A percentile compares a stretch with the other conserved stretches of the same genome.
phyloP scores from a whole-genome alignment of 2,113 vertebrate species.

The Callipepla californica region DNA sequence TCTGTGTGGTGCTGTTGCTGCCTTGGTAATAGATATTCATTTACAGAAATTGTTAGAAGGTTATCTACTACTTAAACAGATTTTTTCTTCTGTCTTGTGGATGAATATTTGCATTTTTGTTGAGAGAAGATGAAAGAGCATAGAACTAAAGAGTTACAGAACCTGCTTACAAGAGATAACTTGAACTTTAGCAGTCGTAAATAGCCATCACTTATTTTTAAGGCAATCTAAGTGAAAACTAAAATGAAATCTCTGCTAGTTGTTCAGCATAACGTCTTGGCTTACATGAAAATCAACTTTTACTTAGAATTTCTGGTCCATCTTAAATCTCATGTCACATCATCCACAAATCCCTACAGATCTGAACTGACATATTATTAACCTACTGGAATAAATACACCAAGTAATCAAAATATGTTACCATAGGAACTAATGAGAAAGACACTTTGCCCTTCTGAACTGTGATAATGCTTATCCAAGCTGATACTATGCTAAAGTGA shows the following conservation, averaged over 20 bases:
- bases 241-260: background rate
- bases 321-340: background rate
- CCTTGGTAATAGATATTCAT: background rate
- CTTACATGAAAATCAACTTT: background rate
- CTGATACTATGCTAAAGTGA: background rate
- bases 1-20: background rate
- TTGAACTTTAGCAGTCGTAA: background rate
- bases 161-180: background rate
- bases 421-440: background rate
- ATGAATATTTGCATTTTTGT: constrained; percentile 20
- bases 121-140: constrained; percentile 1
- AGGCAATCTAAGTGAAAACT: background rate
- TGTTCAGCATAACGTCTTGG: background rate
- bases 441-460: background rate
- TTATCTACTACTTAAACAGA: background rate
- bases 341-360: background rate
- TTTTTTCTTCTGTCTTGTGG: background rate
- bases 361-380: background rate
- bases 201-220: background rate
- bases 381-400: background rate
- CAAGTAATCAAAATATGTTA: background rate
- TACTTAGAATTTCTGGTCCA: background rate
- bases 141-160: background rate
- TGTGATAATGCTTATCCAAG: background rate
- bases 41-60: background rate